Evolutionary conservation across 2,888 invertebrate genomes (phyloP), one percentile per base, ranked within the genome.

Genomic region (Morpho deidamia): DNA sequence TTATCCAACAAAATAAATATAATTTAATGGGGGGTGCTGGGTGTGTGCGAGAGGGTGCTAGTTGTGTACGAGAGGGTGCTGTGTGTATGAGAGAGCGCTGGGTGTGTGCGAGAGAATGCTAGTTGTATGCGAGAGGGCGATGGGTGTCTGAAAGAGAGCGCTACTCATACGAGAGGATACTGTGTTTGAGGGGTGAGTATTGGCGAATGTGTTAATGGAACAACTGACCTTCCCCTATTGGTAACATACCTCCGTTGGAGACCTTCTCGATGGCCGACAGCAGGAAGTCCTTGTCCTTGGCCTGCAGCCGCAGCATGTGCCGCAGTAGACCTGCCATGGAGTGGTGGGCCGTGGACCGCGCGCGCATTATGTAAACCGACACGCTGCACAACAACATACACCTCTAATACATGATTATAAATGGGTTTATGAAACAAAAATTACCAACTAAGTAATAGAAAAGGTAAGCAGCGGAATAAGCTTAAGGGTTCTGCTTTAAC

Each of bases 281-380:
- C 53, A 94, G 82, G 81, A 93, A 94, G 70, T 94, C 93, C 74
- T 94, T 94, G 69, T 95, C 94, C 68, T 91, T 91, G 0, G 93
- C 91, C 67, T 93, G 93, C 66, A 93, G 83, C 44, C 91, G 77
- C 62, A 94, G 78, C 93, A 94, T 93, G 52, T 91, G 91, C 0
- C 93, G 86, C 58, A 94, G 81, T 51, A 93, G 82, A 44, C 76
- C 75, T 53, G 93, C 93, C 90, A 92, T 91, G 47, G 89, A 82
- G 48, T 84, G 90, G 68, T 92, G 92, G 2, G 94, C 93, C 0
- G 78, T 74, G 0, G 93, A 91, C 53, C 91, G 90, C 0, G 93
- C 93, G 0, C 93, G 88, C 66, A 91, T 74, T 73, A 92, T 93
- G 81, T 94, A 94, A 7, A 93, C 92, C 11, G 75, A 72, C 58